These are phyloP conservation scores for Silurus lanzhouensis DNA, from an alignment of 2,797 vertebrate species.

Conservation along the genomic window DNA sequence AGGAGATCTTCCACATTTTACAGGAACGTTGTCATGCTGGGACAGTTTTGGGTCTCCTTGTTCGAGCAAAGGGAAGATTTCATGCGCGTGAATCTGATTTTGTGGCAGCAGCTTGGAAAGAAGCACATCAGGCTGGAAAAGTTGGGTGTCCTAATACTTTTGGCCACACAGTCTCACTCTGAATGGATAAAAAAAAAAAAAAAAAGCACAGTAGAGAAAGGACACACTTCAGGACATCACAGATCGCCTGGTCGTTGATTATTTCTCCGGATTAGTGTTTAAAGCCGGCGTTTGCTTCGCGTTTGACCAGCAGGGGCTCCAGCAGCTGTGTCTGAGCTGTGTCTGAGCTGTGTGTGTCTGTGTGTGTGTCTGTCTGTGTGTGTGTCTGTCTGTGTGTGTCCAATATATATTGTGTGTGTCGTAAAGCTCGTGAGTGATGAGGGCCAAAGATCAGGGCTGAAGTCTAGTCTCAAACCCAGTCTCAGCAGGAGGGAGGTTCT, in stretches of 20 bases:
- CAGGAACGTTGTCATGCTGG: no score
- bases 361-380: no score
- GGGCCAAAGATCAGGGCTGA: not conserved
- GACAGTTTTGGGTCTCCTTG: no score
- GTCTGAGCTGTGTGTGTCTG: no score
- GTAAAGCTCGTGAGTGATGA: not conserved
- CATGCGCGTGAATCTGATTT: no score
- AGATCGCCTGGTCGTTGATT: not conserved
- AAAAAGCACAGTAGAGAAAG: not conserved
- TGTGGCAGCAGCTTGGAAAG: no score
- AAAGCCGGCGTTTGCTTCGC: not conserved
- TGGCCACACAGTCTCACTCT: not conserved
- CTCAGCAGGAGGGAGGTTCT: slow-evolving; percentile 14
- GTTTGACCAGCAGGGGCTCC: slow-evolving; percentile 2
- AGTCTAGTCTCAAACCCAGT: not conserved
- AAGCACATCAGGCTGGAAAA: no score
- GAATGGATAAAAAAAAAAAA: not conserved
- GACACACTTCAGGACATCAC: not conserved
- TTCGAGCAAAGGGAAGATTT: no score
- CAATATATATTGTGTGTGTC: not conserved
- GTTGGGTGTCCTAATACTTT: no score
- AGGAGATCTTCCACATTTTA: no score
- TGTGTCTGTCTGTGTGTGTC: no score
- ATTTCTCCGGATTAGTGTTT: not conserved
- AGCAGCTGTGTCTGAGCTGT: no score